Percentiles rank a stretch among this genome's conserved stretches.
Evolutionary conservation across 2,113 vertebrate species (phyloP).

Genomic region (Sphyrna mokarran): DNA sequence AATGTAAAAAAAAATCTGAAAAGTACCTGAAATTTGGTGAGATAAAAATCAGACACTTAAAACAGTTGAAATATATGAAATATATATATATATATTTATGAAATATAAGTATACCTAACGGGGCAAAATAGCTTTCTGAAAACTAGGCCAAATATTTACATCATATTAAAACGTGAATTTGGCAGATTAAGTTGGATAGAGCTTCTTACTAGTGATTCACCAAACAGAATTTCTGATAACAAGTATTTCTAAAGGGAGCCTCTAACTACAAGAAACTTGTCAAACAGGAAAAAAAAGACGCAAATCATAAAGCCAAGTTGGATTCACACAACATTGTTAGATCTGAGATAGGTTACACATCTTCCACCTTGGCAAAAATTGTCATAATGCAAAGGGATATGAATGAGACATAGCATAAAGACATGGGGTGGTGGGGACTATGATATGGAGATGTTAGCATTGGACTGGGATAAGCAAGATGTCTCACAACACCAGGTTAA

Average conservation of each 20-base stretch:
- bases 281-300: background rate
- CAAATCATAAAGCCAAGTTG: background rate
- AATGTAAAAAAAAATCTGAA: background rate
- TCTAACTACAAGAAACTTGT: background rate
- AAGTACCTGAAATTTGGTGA: background rate
- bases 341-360: background rate
- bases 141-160: background rate
- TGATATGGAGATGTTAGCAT: too few species aligned
- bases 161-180: background rate
- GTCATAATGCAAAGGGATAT: background rate
- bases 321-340: background rate
- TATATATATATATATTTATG: too few species aligned
- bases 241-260: background rate
- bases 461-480: too few species aligned
- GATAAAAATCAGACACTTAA: background rate
- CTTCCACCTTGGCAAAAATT: background rate
- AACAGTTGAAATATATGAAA: background rate
- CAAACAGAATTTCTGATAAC: background rate
- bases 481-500: too few species aligned
- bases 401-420: background rate
- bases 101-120: background rate
- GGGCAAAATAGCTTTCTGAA: background rate
- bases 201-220: background rate
- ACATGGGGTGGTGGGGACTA: too few species aligned
- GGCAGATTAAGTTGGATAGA: background rate